Conservation (phyloP, 1,140 invertebrate species). For the Macrobrachium rosenbergii region DNA sequence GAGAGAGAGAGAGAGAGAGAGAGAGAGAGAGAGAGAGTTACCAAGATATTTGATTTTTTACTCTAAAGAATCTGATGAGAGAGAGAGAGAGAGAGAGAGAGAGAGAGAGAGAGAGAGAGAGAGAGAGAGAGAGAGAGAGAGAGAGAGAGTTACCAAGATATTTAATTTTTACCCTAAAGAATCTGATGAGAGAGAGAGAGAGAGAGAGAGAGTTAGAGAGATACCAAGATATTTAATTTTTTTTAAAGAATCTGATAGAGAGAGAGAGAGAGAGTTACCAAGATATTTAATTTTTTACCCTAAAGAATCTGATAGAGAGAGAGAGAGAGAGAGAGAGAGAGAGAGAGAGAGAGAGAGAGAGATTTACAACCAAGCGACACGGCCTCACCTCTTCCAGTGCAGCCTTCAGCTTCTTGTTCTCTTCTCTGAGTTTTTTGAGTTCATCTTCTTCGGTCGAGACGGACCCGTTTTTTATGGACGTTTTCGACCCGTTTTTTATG, state of each 20-base stretch:
- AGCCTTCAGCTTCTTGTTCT: constrained; percentile 68
- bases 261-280: neutral
- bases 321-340: neutral
- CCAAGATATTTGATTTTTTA: too few relatives aligned
- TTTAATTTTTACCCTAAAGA: too few relatives aligned
- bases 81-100: neutral
- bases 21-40: neutral
- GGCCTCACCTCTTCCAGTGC: constrained; percentile 68
- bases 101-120: neutral
- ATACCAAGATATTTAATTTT: too few relatives aligned
- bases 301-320: too few relatives aligned
- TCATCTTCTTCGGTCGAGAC: constrained; percentile 64
- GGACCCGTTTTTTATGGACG: constrained; percentile 43
- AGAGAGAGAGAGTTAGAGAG: neutral
- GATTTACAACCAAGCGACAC: neutral
- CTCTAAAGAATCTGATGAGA: too few relatives aligned
- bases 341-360: neutral
- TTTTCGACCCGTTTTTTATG: constrained; percentile 58
- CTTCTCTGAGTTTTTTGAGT: constrained; percentile 66
- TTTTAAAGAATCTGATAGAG: too few relatives aligned
- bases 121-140: neutral
- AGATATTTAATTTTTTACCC: too few relatives aligned
- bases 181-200: constrained; percentile 1
- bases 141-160: too few relatives aligned
- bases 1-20: too few relatives aligned